phyloP scores from a whole-genome alignment of 2,113 vertebrate species.

The Empidonax traillii region DNA sequence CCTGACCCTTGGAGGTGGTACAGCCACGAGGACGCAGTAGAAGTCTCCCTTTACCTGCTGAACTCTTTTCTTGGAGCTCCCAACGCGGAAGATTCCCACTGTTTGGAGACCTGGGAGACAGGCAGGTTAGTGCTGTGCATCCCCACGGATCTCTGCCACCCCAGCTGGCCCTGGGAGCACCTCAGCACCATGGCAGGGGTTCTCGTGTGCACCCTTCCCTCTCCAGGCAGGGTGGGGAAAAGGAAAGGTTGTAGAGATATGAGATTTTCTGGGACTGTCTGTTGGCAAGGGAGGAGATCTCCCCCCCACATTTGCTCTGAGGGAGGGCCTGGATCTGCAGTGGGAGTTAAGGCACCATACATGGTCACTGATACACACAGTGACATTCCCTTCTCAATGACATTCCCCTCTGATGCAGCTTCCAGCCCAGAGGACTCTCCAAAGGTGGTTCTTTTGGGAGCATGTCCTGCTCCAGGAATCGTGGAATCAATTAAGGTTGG shows the following conservation, averaged over 20 bases:
- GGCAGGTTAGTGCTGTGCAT: background rate
- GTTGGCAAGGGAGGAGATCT: background rate
- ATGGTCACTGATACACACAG: background rate
- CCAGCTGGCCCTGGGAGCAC: rapidly evolving
- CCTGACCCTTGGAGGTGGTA: background rate
- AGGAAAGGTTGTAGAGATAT: background rate
- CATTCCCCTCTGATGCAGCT: background rate
- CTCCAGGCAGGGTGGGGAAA: background rate
- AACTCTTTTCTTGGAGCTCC: conserved; percentile 89
- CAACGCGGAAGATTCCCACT: conserved; percentile 89
- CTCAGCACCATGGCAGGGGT: rapidly evolving
- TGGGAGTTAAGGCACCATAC: background rate
- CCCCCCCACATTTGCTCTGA: background rate
- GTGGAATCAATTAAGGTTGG: background rate
- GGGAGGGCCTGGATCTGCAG: background rate
- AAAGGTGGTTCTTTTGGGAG: background rate
- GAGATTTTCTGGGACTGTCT: background rate
- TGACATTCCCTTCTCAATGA: background rate
- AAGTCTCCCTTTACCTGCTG: conserved; percentile 75
- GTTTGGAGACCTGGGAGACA: conserved; percentile 84
- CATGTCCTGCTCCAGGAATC: background rate
- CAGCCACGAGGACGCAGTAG: background rate
- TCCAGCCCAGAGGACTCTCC: background rate
- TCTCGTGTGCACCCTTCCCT: background rate
- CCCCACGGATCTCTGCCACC: background rate